Percentiles rank a stretch among this genome's conserved stretches.
Evolutionary conservation across 1,140 invertebrate genomes (phyloP).

Genomic region (Xylocopa sonorina): DNA sequence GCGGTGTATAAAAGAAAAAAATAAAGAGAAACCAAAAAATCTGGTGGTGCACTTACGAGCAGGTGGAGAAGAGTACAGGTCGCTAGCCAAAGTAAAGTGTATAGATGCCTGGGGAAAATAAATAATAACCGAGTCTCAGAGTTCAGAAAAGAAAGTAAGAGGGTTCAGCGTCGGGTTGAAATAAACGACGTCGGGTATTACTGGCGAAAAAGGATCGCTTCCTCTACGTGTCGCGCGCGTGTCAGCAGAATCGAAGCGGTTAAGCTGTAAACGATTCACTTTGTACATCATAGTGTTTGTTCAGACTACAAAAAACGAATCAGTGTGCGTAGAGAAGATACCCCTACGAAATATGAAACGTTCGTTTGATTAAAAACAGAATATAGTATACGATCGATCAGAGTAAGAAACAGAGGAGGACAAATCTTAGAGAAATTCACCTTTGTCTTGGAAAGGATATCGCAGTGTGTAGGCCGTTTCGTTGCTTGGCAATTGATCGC

Average conservation of each 20-base stretch:
- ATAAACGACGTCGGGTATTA: too few relatives aligned
- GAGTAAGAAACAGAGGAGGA: neutral
- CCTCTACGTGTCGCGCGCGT: neutral
- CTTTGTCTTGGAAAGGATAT: constrained; percentile 88
- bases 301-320: neutral
- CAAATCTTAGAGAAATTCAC: constrained; percentile 72
- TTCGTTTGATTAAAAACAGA: too few relatives aligned
- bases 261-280: neutral
- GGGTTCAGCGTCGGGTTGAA: neutral
- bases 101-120: constrained; percentile 59
- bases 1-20: neutral
- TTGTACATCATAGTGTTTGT: neutral
- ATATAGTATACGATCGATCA: neutral
- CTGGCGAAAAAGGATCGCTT: neutral
- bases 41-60: constrained; percentile 56
- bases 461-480: constrained; percentile 88
- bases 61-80: constrained; percentile 22
- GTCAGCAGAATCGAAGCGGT: neutral
- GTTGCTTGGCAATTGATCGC: constrained; percentile 89
- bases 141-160: neutral
- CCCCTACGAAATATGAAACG: too few relatives aligned
- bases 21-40: too few relatives aligned
- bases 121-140: neutral
- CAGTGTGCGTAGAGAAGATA: too few relatives aligned
- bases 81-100: constrained; percentile 66